Evolutionary conservation across 2,797 vertebrate species (phyloP).

Genomic region (Decapterus maruadsi): DNA sequence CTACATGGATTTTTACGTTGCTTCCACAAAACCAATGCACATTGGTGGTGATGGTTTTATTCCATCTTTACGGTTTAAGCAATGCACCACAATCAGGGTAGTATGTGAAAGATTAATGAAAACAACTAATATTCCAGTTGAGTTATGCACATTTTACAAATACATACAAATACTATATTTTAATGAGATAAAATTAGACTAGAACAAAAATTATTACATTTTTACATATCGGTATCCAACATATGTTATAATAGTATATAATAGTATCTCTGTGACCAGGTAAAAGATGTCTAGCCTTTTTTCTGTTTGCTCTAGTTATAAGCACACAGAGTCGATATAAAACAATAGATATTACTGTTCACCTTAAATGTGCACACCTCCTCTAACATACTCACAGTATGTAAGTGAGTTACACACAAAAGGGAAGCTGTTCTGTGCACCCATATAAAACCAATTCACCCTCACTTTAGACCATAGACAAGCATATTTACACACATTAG

Average conservation of each 20-base stretch:
- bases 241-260: too few species aligned
- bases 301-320: neutral
- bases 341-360: neutral
- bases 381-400: neutral
- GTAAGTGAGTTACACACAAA: neutral
- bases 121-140: too few species aligned
- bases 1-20: neutral
- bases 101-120: neutral
- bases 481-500: conserved; percentile 62
- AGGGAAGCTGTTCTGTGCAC: neutral
- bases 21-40: neutral
- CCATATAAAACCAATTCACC: conserved; percentile 9
- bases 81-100: neutral
- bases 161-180: neutral
- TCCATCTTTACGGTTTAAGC: neutral
- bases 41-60: neutral
- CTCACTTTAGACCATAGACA: conserved; percentile 17
- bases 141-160: too few species aligned
- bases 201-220: too few species aligned
- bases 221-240: too few species aligned
- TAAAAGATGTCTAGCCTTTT: neutral
- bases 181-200: neutral
- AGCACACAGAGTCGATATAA: neutral
- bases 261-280: neutral
- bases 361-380: neutral